Conservation (phyloP, 1,140 invertebrate species). For the Trinorchestia longiramus region DNA sequence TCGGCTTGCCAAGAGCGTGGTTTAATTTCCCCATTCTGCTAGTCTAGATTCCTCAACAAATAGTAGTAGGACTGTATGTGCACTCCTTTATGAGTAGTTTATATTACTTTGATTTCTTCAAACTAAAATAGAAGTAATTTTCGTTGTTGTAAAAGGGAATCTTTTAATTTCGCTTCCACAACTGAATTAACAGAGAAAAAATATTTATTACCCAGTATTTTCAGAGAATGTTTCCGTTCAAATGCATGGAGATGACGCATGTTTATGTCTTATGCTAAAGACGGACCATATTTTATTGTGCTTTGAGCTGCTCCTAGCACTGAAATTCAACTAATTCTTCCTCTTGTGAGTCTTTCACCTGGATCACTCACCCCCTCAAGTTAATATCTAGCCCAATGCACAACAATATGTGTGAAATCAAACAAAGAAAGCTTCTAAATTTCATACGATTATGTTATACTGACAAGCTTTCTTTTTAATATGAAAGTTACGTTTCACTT, state of each 20-base stretch:
- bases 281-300: background rate
- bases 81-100: background rate
- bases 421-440: background rate
- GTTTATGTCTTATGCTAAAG: background rate
- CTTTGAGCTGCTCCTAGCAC: no score
- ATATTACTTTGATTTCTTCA: background rate
- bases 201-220: background rate
- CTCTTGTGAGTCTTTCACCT: background rate
- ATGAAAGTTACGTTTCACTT: background rate
- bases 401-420: background rate
- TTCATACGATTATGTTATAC: background rate
- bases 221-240: no score
- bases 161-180: background rate
- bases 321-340: background rate
- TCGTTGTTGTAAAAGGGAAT: background rate
- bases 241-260: no score
- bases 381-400: background rate
- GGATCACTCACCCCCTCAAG: background rate
- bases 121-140: background rate
- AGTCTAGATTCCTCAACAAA: background rate
- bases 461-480: background rate
- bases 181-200: background rate
- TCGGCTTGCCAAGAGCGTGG: background rate
- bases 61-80: background rate
- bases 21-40: background rate